Conservation (phyloP, 2,888 invertebrate species). For the Nomada goodeniana region DNA sequence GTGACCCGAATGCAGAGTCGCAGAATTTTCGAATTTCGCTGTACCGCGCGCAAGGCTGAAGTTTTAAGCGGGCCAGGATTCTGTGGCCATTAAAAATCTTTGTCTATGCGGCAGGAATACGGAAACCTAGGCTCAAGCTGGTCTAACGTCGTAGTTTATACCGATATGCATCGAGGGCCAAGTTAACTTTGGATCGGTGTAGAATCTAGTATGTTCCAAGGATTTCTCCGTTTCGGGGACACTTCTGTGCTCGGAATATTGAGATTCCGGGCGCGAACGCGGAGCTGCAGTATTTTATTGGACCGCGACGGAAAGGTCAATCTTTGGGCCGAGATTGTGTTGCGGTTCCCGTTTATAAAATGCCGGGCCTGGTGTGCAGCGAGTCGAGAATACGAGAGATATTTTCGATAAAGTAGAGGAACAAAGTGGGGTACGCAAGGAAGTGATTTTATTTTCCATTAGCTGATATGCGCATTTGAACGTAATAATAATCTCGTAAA, state of each 20-base stretch:
- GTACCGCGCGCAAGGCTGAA: constrained; percentile 22
- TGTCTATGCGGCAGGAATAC: constrained; percentile 9
- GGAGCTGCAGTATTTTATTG: neutral
- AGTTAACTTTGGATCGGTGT: constrained; percentile 5
- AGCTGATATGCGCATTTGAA: too few relatives aligned
- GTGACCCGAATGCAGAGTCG: constrained; percentile 68
- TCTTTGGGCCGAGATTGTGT: too few relatives aligned
- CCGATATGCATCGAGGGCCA: constrained; percentile 27
- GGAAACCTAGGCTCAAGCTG: neutral
- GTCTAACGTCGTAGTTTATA: neutral
- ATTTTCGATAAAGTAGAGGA: too few relatives aligned
- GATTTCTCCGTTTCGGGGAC: neutral
- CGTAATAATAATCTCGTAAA: too few relatives aligned
- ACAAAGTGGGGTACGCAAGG: too few relatives aligned
- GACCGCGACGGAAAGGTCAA: neutral
- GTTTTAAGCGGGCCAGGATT: neutral
- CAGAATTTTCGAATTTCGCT: constrained; percentile 67
- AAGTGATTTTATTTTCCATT: too few relatives aligned
- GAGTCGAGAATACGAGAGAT: too few relatives aligned
- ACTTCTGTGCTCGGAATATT: constrained; percentile 24
- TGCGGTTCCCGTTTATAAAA: too few relatives aligned
- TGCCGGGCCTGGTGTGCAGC: too few relatives aligned
- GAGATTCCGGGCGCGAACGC: neutral
- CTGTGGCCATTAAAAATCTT: constrained; percentile 17
- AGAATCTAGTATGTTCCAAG: neutral